These are phyloP conservation scores for Melipona quadrifasciata DNA, from an alignment of 1,140 invertebrate genomes.

Conservation along the genomic window DNA sequence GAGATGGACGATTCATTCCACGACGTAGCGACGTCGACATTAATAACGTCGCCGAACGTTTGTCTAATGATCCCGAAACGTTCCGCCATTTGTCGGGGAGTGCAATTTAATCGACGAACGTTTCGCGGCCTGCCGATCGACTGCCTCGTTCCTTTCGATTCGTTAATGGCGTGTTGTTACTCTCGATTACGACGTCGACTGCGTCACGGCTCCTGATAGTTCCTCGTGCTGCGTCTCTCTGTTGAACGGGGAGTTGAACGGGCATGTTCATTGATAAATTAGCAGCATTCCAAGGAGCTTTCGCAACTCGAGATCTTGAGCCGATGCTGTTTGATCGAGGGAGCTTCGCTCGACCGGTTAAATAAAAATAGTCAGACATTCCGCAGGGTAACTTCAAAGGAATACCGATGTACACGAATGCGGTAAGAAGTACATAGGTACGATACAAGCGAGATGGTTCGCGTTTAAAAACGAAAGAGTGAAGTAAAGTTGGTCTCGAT, in stretches of 20 bases:
- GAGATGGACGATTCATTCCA: constrained; percentile 56
- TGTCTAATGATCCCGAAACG: constrained; percentile 62
- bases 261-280: constrained; percentile 11
- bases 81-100: constrained; percentile 50
- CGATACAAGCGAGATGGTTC: not conserved
- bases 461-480: too few species aligned
- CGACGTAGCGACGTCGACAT: constrained; percentile 53
- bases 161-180: constrained; percentile 46
- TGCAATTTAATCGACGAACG: constrained; percentile 57
- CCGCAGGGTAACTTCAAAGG: not conserved
- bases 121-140: constrained; percentile 12
- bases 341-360: not conserved
- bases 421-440: not conserved
- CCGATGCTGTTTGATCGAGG: not conserved
- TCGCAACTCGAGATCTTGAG: not conserved
- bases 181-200: constrained; percentile 36
- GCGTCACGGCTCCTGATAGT: not conserved
- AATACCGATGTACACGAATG: not conserved
- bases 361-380: not conserved
- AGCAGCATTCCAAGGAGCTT: not conserved
- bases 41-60: constrained; percentile 55
- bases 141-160: constrained; percentile 38
- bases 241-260: not conserved
- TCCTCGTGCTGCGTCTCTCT: too few species aligned
- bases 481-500: too few species aligned